These are phyloP conservation scores for Synergus itoensis DNA, from an alignment of 2,888 invertebrate genomes.

Conservation along the genomic window DNA sequence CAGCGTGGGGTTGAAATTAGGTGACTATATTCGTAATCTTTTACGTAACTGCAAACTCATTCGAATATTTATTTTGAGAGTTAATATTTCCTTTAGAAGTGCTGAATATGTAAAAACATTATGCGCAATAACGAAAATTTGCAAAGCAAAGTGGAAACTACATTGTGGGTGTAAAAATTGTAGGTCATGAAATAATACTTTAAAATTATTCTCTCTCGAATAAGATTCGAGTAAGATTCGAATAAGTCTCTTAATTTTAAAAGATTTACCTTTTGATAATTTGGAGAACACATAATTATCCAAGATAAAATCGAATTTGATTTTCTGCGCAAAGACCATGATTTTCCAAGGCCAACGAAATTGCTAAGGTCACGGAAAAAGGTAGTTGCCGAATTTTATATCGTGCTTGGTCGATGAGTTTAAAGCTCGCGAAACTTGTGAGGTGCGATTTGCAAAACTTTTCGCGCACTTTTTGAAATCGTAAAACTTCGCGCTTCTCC, in stretches of 20 bases:
- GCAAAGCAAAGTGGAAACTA: constrained; percentile 24
- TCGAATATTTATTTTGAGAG: constrained; percentile 15
- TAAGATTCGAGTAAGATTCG: no score
- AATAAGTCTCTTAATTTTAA: not conserved
- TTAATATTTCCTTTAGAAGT: not conserved
- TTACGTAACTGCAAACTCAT: constrained; percentile 18
- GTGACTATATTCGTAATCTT: not conserved
- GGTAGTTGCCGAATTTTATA: not conserved
- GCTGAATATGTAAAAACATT: constrained; percentile 24
- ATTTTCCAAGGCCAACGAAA: constrained; percentile 16
- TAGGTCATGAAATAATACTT: not conserved
- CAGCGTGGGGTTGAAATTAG: constrained; percentile 3
- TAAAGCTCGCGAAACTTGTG: constrained; percentile 3
- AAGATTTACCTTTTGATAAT: not conserved
- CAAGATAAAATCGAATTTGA: not conserved
- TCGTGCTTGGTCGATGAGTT: constrained; percentile 18
- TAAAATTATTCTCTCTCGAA: not conserved
- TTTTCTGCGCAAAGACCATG: not conserved
- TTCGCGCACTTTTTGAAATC: constrained; percentile 44
- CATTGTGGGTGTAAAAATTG: constrained; percentile 31
- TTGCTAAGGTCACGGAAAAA: not conserved
- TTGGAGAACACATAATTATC: not conserved
- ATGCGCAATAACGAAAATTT: constrained; percentile 7
- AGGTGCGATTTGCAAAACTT: constrained; percentile 23
- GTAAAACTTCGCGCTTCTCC: constrained; percentile 47